Percentiles rank a stretch among this genome's conserved stretches.
Conservation (phyloP, 2,797 vertebrate species). For the Pangasius macronema region DNA sequence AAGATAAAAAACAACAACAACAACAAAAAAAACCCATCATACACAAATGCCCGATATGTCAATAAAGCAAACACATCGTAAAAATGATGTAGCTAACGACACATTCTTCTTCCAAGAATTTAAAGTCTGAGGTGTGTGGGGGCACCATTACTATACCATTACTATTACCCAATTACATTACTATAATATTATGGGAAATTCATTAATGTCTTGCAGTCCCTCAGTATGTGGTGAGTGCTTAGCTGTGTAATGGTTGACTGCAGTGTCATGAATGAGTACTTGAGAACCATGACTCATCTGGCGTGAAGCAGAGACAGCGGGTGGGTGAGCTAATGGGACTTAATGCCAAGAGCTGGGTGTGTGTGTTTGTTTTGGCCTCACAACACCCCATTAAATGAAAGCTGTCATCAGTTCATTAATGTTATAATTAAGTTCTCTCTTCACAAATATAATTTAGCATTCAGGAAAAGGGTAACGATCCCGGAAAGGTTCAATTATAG, state of each 20-base stretch:
- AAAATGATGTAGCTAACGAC: neutral
- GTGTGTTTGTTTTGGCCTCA: slow-evolving; percentile 66
- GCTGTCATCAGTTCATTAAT: slow-evolving; percentile 69
- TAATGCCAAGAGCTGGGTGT: slow-evolving; percentile 63
- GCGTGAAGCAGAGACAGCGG: slow-evolving; percentile 52
- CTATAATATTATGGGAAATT: neutral
- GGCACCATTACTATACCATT: neutral
- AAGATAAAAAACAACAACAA: no score
- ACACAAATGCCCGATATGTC: neutral
- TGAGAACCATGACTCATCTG: slow-evolving; percentile 61
- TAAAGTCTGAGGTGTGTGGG: neutral
- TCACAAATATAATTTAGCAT: slow-evolving; percentile 37
- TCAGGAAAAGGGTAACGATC: slow-evolving; percentile 20
- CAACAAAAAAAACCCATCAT: neutral
- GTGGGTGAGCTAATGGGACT: slow-evolving; percentile 58
- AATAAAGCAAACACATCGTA: neutral
- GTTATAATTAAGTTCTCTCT: slow-evolving; percentile 54
- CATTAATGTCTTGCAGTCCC: neutral
- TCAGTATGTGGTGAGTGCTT: slow-evolving; percentile 36
- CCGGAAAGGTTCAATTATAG: neutral
- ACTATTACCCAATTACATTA: neutral
- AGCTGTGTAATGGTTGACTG: slow-evolving; percentile 30
- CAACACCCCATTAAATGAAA: slow-evolving; percentile 67
- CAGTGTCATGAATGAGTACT: slow-evolving; percentile 55
- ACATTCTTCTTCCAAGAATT: neutral